Conservation (phyloP, 2,797 vertebrate species). For the Epinephelus awoara region DNA sequence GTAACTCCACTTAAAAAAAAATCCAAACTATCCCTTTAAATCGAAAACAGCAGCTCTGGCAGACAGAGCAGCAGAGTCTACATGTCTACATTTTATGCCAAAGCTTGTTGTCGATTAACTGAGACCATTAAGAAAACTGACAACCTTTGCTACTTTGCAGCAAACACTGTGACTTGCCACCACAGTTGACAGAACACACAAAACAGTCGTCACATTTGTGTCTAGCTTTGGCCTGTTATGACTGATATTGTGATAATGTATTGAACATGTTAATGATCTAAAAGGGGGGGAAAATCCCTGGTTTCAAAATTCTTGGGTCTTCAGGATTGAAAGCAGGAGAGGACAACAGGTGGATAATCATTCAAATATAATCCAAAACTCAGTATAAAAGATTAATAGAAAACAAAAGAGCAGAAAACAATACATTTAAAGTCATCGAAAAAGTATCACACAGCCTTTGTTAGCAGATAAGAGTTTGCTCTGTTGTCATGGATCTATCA, state of each 20-base stretch:
- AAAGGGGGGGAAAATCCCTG: background rate
- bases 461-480: background rate
- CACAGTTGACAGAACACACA: no score
- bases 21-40: no score
- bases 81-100: no score
- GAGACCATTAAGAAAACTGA: no score
- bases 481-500: background rate
- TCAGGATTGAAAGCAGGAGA: background rate
- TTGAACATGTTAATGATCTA: background rate
- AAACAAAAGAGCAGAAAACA: background rate
- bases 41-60: no score
- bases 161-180: no score
- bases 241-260: background rate
- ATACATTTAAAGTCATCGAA: background rate
- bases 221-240: no score
- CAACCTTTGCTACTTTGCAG: no score
- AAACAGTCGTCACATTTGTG: no score
- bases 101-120: no score
- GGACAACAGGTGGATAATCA: background rate
- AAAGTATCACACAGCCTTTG: background rate
- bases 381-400: background rate
- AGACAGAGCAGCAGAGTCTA: no score
- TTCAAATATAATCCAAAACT: background rate
- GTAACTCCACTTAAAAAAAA: no score
- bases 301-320: background rate